Evolutionary conservation across 2,113 vertebrate species (phyloP).

Genomic region (Dolichallabes microphthalmus): DNA sequence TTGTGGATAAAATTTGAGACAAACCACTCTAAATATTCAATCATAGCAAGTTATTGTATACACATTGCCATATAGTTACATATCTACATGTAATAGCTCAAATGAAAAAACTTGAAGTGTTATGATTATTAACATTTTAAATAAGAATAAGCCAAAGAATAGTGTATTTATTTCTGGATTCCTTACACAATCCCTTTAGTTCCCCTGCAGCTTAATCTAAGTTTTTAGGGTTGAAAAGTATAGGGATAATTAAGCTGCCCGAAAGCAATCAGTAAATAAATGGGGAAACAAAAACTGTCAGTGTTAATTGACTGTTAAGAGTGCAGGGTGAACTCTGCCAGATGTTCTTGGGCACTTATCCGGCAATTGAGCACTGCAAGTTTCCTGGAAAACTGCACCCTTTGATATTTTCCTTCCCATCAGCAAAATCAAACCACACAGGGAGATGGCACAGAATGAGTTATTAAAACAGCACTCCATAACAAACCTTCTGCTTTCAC

Average conservation of each 20-base stretch:
- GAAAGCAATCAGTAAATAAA: constrained; percentile 18
- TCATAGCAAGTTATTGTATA: background rate
- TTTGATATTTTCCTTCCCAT: constrained; percentile 42
- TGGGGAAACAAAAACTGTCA: background rate
- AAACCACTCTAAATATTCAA: background rate
- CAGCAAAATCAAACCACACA: constrained; percentile 41
- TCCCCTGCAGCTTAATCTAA: constrained; percentile 7
- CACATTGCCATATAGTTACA: background rate
- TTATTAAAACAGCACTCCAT: constrained; percentile 3
- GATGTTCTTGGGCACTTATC: constrained; percentile 50
- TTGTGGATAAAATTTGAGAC: background rate
- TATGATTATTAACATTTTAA: background rate
- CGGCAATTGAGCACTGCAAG: constrained; percentile 41
- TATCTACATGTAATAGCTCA: background rate
- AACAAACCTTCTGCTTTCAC: background rate
- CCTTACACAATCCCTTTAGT: background rate
- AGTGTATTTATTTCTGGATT: background rate
- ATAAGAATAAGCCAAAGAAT: background rate
- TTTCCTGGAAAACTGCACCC: constrained; percentile 50
- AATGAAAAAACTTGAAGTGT: background rate
- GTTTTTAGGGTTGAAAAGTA: background rate
- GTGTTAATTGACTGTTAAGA: constrained; percentile 39
- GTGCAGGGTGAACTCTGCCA: constrained; percentile 49
- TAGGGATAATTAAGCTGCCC: constrained; percentile 7
- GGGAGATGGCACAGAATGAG: constrained; percentile 24